Evolutionary conservation across 2,113 vertebrate species (phyloP), one percentile per base, ranked within the genome.

Genomic region (Spheniscus mendiculus): DNA sequence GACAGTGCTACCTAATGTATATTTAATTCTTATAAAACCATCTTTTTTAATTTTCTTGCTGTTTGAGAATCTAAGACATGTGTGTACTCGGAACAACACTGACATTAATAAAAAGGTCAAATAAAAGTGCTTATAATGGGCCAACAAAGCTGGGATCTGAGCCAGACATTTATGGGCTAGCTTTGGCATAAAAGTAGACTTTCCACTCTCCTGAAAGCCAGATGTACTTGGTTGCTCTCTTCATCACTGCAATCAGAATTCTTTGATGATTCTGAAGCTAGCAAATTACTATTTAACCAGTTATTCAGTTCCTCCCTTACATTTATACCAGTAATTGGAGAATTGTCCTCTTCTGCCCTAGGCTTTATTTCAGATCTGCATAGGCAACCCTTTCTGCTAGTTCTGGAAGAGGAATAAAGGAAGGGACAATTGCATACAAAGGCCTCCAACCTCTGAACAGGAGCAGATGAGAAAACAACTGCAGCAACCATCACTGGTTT

Each of bases 31-130:
- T 80, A 86, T 23, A 36, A 86, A 94, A 52, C 18, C 8, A 71
- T 67, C 66, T 70, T 32, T 85, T 47, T 61, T 88, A 55, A 91
- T 95, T 90, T 93, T 93, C 62, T 86, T 76, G 29, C 89, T 66
- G 32, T 83, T 94, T 90, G 66, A 80, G 87, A 94, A 73, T 90
- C 53, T 55, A 80, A 94, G 93, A 94, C 79, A 55, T 81, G 38
- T 93, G 95, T 96, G 56, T 82, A 87, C 89, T 94, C n/a, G 1
- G 84, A 97, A 91, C 91, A 93, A 86, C 83, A 58, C 13, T 87
- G 66, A 93, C 94, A 97, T 96, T 93, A 97, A 95, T 97, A 96
- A 96, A 96, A 97, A 97, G 96, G 95, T 97, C 93, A 97, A 96
- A 94, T 85, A 94, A 93, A 96, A 97, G 89, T 90, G 70, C 78